Evolutionary conservation across 1,140 invertebrate species (phyloP), one percentile per base, ranked within the genome.

Genomic region (Brachionus rotundiformis): DNA sequence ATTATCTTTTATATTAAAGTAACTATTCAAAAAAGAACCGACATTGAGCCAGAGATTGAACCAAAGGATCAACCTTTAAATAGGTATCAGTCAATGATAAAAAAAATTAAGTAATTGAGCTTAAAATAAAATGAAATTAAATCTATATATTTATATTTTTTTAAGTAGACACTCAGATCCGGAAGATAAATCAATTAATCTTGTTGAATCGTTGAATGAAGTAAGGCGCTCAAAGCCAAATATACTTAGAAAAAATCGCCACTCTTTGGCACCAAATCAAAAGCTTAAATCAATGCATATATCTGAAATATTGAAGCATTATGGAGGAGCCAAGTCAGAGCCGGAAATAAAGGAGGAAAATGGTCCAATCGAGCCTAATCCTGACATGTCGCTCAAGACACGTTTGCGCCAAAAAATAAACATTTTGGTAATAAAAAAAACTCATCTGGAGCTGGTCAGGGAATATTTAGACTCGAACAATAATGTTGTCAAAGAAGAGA

Each of bases 391-490:
- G 39, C 10, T 16, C 19, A 54, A 54, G 47, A 54, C 19, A 4
- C 47, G 47, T 5, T 6, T 54, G 16, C 47, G 47, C 4, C 47
- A 54, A 54, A 54, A 54, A 19, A 19, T 19, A n/a, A 54, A 8
- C 19, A 54, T 54, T 25, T n/a, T 54, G 4, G n/a, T 54, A 2
- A 19, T 19, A 0, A 54, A 54, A 8, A 54, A 54, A 7, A 54
- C 47, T 8, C 47, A 54, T 54, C 16, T 54, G 23, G 47, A 54
- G 47, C 23, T 54, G 19, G 19, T 54, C 7, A 4, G 47, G 7
- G 61, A 63, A 23, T 63, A 29, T 63, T 27, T 63, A 27, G 61
- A 63, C 61, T 63, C 61, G 0, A 63, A 63, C 29, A 63, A 63
- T 11, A 63, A 63, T 63, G 10, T 63, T 6, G 27, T 63, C 8